A percentile compares a stretch with the other conserved stretches of the same genome.
phyloP scores from a whole-genome alignment of 2,888 invertebrate genomes.

The Drosophila austrosaltans region DNA sequence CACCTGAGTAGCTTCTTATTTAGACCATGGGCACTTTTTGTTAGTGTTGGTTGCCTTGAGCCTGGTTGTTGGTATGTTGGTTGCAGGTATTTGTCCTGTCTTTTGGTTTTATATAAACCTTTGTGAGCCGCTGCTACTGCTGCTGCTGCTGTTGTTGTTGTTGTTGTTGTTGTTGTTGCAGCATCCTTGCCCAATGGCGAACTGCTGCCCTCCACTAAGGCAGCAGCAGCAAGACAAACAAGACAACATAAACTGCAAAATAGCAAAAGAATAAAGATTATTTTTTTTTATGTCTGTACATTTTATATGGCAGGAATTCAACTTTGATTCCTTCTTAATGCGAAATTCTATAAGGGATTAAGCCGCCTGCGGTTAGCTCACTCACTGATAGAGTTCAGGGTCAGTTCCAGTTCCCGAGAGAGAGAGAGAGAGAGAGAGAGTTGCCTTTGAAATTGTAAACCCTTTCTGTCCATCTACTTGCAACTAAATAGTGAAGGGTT shows the following conservation, averaged over 20 bases:
- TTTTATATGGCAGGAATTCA: constrained; percentile 38
- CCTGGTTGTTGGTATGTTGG: constrained; percentile 44
- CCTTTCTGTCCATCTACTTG: constrained; percentile 22
- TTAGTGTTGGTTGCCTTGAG: constrained; percentile 54
- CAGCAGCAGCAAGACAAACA: constrained; percentile 59
- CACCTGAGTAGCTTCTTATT: constrained; percentile 82
- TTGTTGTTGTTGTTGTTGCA: constrained; percentile 29
- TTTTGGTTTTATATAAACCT: constrained; percentile 71
- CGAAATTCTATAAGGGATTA: constrained; percentile 68
- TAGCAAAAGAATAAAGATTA: constrained; percentile 26
- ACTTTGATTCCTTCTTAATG: constrained; percentile 17
- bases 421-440: constrained; percentile 7
- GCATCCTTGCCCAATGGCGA: constrained; percentile 30
- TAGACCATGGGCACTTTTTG: constrained; percentile 77
- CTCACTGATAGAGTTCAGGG: constrained; percentile 58
- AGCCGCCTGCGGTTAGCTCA: constrained; percentile 41
- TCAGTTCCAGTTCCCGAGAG: constrained; percentile 38
- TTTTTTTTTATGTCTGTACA: constrained; percentile 65
- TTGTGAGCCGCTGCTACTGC: constrained; percentile 47
- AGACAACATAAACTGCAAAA: constrained; percentile 77
- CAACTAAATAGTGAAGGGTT: constrained; percentile 20
- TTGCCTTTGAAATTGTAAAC: constrained; percentile 63
- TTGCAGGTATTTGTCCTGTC: constrained; percentile 67
- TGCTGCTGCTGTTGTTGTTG: constrained; percentile 29
- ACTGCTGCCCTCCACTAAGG: constrained; percentile 48